Conservation (phyloP, 2,888 invertebrate genomes). For the Trisateles emortualis region DNA sequence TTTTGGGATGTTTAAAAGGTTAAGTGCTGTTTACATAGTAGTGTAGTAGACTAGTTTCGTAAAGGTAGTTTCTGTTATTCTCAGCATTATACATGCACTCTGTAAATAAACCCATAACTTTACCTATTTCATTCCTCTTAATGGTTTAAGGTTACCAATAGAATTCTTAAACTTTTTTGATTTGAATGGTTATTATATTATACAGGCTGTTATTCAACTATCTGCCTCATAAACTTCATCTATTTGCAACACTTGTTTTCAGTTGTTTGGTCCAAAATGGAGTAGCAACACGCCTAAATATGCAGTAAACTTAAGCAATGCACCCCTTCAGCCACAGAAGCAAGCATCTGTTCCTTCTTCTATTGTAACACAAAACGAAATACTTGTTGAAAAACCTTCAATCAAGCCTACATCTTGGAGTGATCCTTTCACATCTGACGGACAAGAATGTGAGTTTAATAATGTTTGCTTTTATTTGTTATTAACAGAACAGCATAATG, state of each 20-base stretch:
- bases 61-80: too few relatives aligned
- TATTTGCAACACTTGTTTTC: conserved; percentile 52
- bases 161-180: too few relatives aligned
- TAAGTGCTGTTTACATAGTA: too few relatives aligned
- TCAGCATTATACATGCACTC: too few relatives aligned
- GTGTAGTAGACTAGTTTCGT: background rate
- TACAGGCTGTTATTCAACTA: too few relatives aligned
- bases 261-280: conserved; percentile 95
- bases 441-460: conserved; percentile 81
- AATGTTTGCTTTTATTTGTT: conserved; percentile 10
- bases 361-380: conserved; percentile 51
- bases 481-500: conserved; percentile 27
- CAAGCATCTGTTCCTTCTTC: conserved; percentile 76
- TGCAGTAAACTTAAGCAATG: conserved; percentile 93
- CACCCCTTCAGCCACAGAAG: conserved; percentile 92
- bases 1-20: background rate
- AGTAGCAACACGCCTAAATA: conserved; percentile 93
- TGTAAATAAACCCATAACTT: too few relatives aligned
- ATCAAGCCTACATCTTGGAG: conserved; percentile 65
- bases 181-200: too few relatives aligned
- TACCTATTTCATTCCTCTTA: too few relatives aligned
- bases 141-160: too few relatives aligned
- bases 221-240: background rate
- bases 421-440: conserved; percentile 78
- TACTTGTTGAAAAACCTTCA: conserved; percentile 55